phyloP scores from a whole-genome alignment of 2,888 invertebrate genomes.

The Netelia fuscicornis region DNA sequence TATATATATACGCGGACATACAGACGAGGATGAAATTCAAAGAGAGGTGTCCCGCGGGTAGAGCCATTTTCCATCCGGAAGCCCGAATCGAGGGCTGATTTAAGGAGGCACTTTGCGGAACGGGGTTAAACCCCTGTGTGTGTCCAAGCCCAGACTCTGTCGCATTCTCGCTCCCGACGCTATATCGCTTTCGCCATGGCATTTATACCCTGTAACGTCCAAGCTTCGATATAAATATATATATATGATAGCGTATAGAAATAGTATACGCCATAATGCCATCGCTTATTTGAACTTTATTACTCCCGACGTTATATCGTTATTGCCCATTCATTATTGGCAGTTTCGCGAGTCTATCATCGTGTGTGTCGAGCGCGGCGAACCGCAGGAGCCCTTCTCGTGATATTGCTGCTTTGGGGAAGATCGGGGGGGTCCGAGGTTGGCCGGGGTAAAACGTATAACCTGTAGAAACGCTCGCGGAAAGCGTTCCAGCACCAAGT shows the following conservation, averaged over 20 bases:
- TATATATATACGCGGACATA: background rate
- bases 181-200: constrained; percentile 31
- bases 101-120: constrained; percentile 64
- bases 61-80: constrained; percentile 64
- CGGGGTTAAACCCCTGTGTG: constrained; percentile 26
- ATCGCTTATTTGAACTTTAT: constrained; percentile 71
- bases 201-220: constrained; percentile 40
- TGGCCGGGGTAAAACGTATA: constrained; percentile 48
- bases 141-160: constrained; percentile 42
- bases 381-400: constrained; percentile 39
- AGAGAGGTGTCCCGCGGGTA: constrained; percentile 55
- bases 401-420: background rate
- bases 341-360: constrained; percentile 63
- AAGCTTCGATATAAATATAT: constrained; percentile 12
- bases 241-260: constrained; percentile 7
- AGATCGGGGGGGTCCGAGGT: constrained; percentile 1
- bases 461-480: constrained; percentile 41
- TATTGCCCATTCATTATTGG: constrained; percentile 68
- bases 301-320: constrained; percentile 62
- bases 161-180: constrained; percentile 17
- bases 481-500: constrained; percentile 36
- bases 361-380: constrained; percentile 61
- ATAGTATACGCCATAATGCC: constrained; percentile 47
- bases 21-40: constrained; percentile 16
- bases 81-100: constrained; percentile 66